Conservation (phyloP, 2,113 vertebrate genomes). For the Centropristis striata region DNA sequence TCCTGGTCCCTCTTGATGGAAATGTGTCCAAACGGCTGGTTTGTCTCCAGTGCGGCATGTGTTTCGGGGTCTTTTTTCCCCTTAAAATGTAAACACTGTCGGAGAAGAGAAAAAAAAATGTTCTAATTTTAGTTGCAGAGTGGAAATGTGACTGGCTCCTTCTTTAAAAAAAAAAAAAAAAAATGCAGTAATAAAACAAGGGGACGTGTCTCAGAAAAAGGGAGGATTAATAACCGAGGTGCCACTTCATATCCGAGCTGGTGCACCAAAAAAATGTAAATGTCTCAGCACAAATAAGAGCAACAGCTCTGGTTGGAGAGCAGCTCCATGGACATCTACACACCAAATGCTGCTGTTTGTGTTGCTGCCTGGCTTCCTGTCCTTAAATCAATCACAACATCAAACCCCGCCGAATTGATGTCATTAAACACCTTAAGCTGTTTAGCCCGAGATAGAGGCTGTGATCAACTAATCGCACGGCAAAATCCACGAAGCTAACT, state of each 20-base stretch:
- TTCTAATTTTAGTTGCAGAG: conserved; percentile 15
- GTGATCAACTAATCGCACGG: not conserved
- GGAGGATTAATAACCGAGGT: not conserved
- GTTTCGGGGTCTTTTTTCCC: not conserved
- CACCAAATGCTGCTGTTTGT: conserved; percentile 46
- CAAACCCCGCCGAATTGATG: conserved; percentile 31
- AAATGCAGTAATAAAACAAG: conserved; percentile 13
- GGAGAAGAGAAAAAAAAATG: not conserved
- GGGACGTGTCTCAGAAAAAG: conserved; percentile 13
- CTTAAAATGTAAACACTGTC: conserved; percentile 48
- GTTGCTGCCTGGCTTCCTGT: conserved; percentile 69
- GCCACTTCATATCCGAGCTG: conserved; percentile 19
- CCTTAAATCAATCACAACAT: conserved; percentile 43
- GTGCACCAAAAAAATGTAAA: conserved; percentile 8
- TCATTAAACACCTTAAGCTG: conserved; percentile 9
- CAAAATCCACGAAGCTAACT: conserved; percentile 25
- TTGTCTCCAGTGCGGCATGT: conserved; percentile 47
- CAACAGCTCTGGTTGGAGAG: not conserved
- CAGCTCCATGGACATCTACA: conserved; percentile 24
- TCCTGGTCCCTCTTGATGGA: conserved; percentile 34
- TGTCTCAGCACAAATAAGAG: conserved; percentile 11
- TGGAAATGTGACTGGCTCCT: not conserved
- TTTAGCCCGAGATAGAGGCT: not conserved
- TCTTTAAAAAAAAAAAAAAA: not conserved
- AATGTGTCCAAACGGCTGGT: conserved; percentile 39